Evolutionary conservation across 2,113 vertebrate species (phyloP).

Genomic region (Neogobius melanostomus): DNA sequence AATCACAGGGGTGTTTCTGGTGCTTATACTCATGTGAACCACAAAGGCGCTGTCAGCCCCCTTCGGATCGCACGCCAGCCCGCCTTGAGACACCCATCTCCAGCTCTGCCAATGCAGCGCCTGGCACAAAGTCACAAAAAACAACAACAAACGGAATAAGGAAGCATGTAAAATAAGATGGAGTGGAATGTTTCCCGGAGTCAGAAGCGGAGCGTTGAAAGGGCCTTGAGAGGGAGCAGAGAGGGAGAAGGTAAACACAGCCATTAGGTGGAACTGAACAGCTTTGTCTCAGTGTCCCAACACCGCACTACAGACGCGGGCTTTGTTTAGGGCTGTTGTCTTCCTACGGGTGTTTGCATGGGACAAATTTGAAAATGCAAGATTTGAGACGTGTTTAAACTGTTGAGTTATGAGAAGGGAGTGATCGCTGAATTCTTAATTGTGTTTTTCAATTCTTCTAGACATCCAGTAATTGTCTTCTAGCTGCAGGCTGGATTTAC

Average conservation of each 20-base stretch:
- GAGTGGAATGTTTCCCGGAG: conserved; percentile 86
- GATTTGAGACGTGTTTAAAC: conserved; percentile 45
- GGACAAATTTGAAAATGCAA: conserved; percentile 49
- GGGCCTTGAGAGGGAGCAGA: conserved; percentile 73
- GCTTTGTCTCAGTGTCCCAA: conserved; percentile 31
- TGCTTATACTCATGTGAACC: conserved; percentile 86
- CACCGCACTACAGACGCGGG: neutral
- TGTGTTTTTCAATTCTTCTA: neutral
- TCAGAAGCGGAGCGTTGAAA: conserved; percentile 86
- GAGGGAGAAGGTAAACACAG: conserved; percentile 72
- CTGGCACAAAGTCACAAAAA: conserved; percentile 87
- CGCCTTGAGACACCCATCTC: conserved; percentile 89
- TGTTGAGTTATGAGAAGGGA: conserved; percentile 8
- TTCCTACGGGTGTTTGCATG: conserved; percentile 47
- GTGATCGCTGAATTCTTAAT: neutral
- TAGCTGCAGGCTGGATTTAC: no score
- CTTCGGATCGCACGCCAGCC: conserved; percentile 83
- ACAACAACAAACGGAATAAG: conserved; percentile 94
- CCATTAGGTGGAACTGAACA: conserved; percentile 69
- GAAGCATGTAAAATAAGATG: conserved; percentile 84
- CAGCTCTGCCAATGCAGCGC: conserved; percentile 83
- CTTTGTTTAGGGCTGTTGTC: conserved; percentile 57
- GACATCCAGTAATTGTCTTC: no score
- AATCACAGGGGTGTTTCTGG: conserved; percentile 93
- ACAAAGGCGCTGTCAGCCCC: conserved; percentile 90